phyloP scores from a whole-genome alignment of 2,797 vertebrate genomes.

The Botia almorhae region DNA sequence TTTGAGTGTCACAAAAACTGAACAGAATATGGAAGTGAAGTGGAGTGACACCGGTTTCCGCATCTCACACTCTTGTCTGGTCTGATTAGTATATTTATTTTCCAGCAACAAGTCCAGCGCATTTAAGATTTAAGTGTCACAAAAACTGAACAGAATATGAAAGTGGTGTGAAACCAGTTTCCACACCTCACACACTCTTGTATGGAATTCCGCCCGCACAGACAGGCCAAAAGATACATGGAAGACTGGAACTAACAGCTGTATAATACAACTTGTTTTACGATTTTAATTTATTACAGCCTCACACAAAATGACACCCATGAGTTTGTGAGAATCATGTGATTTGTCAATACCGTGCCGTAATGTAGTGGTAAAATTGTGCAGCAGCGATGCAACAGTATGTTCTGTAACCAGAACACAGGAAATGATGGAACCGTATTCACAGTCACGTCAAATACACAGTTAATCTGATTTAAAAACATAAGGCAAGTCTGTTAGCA shows the following conservation, averaged over 20 bases:
- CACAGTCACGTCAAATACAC: not conserved
- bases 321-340: too few species aligned
- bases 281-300: not conserved
- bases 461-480: not conserved
- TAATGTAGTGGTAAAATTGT: constrained; percentile 15
- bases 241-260: not conserved
- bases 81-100: not conserved
- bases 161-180: not conserved
- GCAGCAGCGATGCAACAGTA: constrained; percentile 23
- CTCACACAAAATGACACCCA: not conserved
- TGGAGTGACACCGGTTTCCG: too few species aligned
- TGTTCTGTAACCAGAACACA: constrained; percentile 14
- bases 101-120: not conserved
- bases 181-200: not conserved
- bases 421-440: not conserved
- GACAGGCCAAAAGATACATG: not conserved
- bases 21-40: not conserved
- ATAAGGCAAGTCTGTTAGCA: constrained; percentile 26
- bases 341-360: too few species aligned
- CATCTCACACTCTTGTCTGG: too few species aligned
- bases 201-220: not conserved
- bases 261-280: not conserved
- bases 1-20: not conserved
- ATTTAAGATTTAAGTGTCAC: not conserved
- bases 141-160: not conserved